Percentiles rank a stretch among this genome's conserved stretches.
These are phyloP conservation scores for Maconellicoccus hirsutus DNA, from an alignment of 1,140 invertebrate species.

Conservation along the genomic window DNA sequence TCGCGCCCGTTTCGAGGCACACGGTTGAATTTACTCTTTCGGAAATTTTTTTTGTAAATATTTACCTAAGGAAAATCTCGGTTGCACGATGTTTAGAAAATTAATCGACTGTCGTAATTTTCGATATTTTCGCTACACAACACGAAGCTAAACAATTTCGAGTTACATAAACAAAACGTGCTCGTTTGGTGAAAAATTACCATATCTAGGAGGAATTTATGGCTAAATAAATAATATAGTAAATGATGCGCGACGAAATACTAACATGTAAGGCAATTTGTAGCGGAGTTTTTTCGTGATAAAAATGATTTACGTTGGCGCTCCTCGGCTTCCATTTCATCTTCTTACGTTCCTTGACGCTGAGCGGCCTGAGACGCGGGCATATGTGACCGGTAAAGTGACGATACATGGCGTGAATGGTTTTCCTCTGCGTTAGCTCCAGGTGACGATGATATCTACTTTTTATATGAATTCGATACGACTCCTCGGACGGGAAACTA, in stretches of 20 bases:
- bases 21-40: too few species aligned
- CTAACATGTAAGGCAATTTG: conserved; percentile 29
- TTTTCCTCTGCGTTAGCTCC: conserved; percentile 29
- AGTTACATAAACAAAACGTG: too few species aligned
- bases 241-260: not conserved
- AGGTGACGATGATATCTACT: conserved; percentile 28
- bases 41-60: too few species aligned
- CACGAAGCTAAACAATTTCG: too few species aligned
- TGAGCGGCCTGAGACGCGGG: conserved; percentile 27
- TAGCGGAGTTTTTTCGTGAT: conserved; percentile 30
- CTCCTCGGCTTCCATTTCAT: conserved; percentile 28
- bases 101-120: too few species aligned
- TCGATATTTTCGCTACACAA: too few species aligned
- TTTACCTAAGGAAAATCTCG: too few species aligned
- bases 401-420: conserved; percentile 29
- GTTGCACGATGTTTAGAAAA: too few species aligned
- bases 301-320: conserved; percentile 29
- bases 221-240: too few species aligned
- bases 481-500: conserved; percentile 25
- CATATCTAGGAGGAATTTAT: too few species aligned
- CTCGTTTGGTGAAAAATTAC: too few species aligned
- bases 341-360: conserved; percentile 22
- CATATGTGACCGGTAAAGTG: conserved; percentile 27
- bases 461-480: conserved; percentile 27
- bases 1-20: too few species aligned